Evolutionary conservation across 2,888 invertebrate species (phyloP), one percentile per base, ranked within the genome.

Genomic region (Drosophila setosimentum): DNA sequence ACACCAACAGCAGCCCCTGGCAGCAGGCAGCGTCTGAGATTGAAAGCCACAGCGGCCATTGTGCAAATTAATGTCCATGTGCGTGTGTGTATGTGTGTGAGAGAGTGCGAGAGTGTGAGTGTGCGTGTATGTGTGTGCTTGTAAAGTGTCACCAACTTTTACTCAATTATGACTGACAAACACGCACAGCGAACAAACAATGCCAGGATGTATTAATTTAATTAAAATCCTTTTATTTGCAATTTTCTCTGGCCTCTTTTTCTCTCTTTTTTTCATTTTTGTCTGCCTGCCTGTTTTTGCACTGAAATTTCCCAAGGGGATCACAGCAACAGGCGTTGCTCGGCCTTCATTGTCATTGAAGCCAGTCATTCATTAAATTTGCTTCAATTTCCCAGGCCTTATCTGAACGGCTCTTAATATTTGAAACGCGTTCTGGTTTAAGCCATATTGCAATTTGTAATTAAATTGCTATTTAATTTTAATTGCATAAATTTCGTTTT

Each of bases 151-250:
- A 66, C 78, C 86, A 82, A 76, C 75, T 83, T 89, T 86, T 76
- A 88, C 84, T 82, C 89, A 90, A 90, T 86, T 87, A 87, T 89
- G 77, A 64, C 73, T 69, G 70, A 68, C 82, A 84, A 80, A 80
- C 74, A 80, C 64, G 82, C 70, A 68, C 68, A 59, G 66, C 70
- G 63, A 49, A 24, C 71, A 80, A 76, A 82, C 86, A 88, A 87
- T 79, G 87, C 65, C 67, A 68, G 80, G 69, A 82, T 85, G 75
- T 81, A 89, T 87, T 89, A 89, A 89, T 89, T 89, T 80, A 90
- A 90, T 91, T 86, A 91, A 88, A 83, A 90, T 80, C 82, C 75
- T 87, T 90, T 89, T 83, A 78, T 89, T 75, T 73, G 69, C 62
- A 48, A 76, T 71, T 74, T 70, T 67, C 70, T 54, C 37, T 67